phyloP scores from a whole-genome alignment of 2,888 invertebrate species.

The Tricholauxania praeusta region DNA sequence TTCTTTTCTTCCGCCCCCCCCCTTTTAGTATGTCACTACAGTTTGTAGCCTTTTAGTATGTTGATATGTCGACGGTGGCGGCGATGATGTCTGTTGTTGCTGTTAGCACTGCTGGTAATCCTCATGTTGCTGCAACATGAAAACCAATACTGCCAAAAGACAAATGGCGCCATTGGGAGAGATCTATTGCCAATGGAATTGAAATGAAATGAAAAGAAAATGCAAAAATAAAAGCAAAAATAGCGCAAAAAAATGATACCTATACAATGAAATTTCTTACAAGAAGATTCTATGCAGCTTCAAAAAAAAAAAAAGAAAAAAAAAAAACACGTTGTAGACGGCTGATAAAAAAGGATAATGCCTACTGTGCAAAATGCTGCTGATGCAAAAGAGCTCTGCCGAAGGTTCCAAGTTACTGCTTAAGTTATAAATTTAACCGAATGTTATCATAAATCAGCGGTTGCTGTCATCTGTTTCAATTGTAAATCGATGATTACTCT shows the following conservation, averaged over 20 bases:
- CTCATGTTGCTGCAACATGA: slow-evolving; percentile 20
- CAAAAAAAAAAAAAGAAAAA: neutral
- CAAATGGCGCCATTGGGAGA: slow-evolving; percentile 61
- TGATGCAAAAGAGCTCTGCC: neutral
- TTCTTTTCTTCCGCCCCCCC: neutral
- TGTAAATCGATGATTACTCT: slow-evolving; percentile 29
- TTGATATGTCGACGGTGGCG: neutral
- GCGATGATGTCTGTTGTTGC: neutral
- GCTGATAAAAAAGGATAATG: neutral
- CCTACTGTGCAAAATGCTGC: neutral
- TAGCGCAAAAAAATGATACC: neutral
- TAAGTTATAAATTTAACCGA: slow-evolving; percentile 61
- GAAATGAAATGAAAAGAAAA: slow-evolving; percentile 16
- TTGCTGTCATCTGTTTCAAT: slow-evolving; percentile 28
- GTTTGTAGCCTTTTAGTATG: neutral
- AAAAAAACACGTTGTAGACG: neutral
- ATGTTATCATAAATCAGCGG: slow-evolving; percentile 59
- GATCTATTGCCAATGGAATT: slow-evolving; percentile 56
- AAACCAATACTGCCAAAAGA: slow-evolving; percentile 54
- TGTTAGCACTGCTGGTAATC: slow-evolving; percentile 45
- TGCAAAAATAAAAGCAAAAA: neutral
- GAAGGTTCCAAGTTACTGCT: slow-evolving; percentile 46
- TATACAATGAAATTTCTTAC: neutral
- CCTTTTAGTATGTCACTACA: neutral
- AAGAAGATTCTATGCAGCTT: neutral